Evolutionary conservation across 2,797 vertebrate species (phyloP).

Genomic region (Aselliscus stoliczkanus): DNA sequence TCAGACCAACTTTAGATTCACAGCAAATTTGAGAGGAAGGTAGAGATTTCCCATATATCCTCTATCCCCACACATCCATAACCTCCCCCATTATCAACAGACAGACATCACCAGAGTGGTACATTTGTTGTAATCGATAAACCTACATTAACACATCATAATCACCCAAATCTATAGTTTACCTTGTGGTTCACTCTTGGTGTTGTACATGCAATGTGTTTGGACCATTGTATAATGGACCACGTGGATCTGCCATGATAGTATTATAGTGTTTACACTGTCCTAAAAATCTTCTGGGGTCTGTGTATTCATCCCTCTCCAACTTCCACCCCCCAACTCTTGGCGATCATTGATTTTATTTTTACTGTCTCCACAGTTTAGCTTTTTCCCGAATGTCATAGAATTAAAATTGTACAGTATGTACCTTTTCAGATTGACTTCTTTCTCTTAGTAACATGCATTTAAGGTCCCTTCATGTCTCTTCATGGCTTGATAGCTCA

Average conservation of each 20-base stretch:
- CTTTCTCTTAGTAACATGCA: not conserved
- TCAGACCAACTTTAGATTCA: not conserved
- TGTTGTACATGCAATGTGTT: not conserved
- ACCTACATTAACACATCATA: not conserved
- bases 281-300: not conserved
- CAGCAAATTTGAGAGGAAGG: not conserved
- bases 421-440: not conserved
- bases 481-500: not conserved
- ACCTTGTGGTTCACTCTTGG: not conserved
- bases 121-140: not conserved
- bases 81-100: too few relatives aligned
- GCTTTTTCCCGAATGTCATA: not conserved
- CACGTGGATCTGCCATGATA: not conserved
- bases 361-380: not conserved
- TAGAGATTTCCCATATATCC: not conserved
- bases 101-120: not conserved
- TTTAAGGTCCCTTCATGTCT: not conserved
- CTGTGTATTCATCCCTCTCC: not conserved
- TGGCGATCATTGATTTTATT: not conserved
- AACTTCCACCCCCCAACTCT: too few relatives aligned
- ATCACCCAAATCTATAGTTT: not conserved
- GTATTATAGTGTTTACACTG: not conserved
- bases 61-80: not conserved
- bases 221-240: not conserved
- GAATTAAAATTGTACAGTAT: not conserved